Base-by-base conservation (phyloP, 2,113 vertebrate genomes). In the Mirounga angustirostris region DNA sequence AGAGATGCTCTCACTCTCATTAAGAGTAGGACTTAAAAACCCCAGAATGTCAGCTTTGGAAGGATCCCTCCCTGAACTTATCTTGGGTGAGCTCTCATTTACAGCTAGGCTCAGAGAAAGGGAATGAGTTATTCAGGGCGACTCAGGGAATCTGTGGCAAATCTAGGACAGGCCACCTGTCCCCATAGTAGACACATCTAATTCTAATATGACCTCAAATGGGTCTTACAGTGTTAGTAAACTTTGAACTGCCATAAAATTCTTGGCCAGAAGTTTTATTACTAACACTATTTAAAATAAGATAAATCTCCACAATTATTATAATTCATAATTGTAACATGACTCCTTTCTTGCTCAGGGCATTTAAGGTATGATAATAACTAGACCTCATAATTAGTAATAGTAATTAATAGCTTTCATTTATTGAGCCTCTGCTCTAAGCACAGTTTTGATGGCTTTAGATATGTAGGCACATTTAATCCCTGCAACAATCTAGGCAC, bases 341-440 rank as follows among this genome's bases (percentile, higher is more conserved):
- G 59, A 52, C 22, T 92, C 56, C 43, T 86, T 84, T 87, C 63
- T 93, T 91, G 71, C 61, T 87, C 79, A 81, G 22, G 58, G 76
- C 56, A 95, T 90, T 94, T 81, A 91, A 96, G 54, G 50, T 94
- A 33, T 76, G 61, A 36, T 89, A 79, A 52, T 43, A 87, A 81
- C 65, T 33, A 87, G 80, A 82, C 36, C 40, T 96, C 79, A 16
- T 84, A 90, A 92, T 89, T 93, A 96, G 92, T 90, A 93, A 92
- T 8, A 93, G 40, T 58, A 95, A 89, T 85, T 65, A 86, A 93
- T 94, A 80, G 19, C 43, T 96, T 93, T 58, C 30, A 50, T 14
- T 90, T 43, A 36, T 19, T 52, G 16, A 92, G 14, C 28, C 65
- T 79, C 21, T 54, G 2, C 33, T 88, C 33, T 4, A 94, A 81